phyloP scores from a whole-genome alignment of 2,888 invertebrate genomes.

The Melieria omissa region DNA sequence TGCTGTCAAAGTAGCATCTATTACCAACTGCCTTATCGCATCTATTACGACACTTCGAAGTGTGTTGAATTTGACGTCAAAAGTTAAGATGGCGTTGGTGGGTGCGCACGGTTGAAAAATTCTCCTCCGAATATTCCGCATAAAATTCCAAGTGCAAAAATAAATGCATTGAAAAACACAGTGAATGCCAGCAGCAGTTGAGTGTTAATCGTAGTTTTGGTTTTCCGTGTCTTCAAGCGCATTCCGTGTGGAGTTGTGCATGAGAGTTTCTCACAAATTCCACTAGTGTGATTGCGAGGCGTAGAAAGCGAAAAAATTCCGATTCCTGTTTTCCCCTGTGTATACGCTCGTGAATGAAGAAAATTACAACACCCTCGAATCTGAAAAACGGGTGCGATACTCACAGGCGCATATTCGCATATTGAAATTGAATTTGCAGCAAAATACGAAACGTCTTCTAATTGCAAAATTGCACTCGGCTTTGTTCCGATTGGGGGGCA shows the following conservation, averaged over 20 bases:
- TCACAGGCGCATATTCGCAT: too few relatives aligned
- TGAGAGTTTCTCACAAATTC: not conserved
- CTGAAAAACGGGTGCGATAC: too few relatives aligned
- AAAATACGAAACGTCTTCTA: too few relatives aligned
- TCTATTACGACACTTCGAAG: not conserved
- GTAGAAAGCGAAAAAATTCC: constrained; percentile 20
- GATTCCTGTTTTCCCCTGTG: constrained; percentile 25
- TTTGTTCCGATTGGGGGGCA: too few relatives aligned
- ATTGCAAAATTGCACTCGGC: too few relatives aligned
- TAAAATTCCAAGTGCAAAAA: constrained; percentile 1
- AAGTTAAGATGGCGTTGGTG: constrained; percentile 30
- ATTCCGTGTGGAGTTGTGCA: too few relatives aligned
- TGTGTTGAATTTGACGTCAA: constrained; percentile 32
- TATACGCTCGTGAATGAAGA: constrained; percentile 21
- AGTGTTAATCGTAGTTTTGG: too few relatives aligned
- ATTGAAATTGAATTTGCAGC: too few relatives aligned
- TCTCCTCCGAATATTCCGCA: constrained; percentile 6
- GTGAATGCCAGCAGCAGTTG: too few relatives aligned
- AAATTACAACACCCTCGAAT: constrained; percentile 22
- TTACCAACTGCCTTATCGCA: too few relatives aligned
- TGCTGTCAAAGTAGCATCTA: too few relatives aligned
- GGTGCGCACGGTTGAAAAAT: constrained; percentile 27
- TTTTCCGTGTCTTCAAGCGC: too few relatives aligned
- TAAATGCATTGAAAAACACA: not conserved
- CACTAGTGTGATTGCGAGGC: constrained; percentile 3